phyloP scores from a whole-genome alignment of 1,140 invertebrate genomes.

The Thalassaphorura encarpata region DNA sequence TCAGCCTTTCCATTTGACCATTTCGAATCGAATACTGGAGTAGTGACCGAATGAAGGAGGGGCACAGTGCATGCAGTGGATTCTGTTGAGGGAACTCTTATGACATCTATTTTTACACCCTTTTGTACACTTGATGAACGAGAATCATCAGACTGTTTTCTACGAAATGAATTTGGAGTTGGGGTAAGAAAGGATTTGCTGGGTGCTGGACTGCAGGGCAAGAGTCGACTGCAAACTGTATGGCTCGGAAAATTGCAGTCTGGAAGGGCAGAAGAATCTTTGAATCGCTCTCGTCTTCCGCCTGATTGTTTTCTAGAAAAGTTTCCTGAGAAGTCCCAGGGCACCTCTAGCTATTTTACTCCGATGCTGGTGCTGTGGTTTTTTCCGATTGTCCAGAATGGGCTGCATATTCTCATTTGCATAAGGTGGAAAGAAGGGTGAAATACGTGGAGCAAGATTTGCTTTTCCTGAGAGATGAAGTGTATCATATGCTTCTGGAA shows the following conservation, averaged over 20 bases:
- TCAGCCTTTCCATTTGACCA: too few relatives aligned
- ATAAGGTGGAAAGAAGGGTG: slow-evolving; percentile 1
- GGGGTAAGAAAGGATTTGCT: slow-evolving; percentile 27
- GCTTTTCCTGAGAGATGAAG: slow-evolving; percentile 1
- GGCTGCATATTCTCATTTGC: not conserved
- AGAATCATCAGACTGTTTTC: slow-evolving; percentile 13
- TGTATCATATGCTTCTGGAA: slow-evolving; percentile 9
- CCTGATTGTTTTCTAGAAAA: slow-evolving; percentile 17
- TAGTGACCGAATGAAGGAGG: too few relatives aligned
- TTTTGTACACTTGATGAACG: slow-evolving; percentile 10
- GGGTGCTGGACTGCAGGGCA: too few relatives aligned
- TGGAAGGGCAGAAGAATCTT: too few relatives aligned
- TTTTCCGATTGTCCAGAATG: not conserved
- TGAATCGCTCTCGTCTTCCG: slow-evolving; percentile 7
- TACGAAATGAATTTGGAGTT: slow-evolving; percentile 28
- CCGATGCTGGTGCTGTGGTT: too few relatives aligned
- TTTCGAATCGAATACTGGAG: too few relatives aligned
- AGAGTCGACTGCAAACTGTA: too few relatives aligned
- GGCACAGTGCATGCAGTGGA: too few relatives aligned
- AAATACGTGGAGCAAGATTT: slow-evolving; percentile 5
- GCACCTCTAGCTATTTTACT: slow-evolving; percentile 19
- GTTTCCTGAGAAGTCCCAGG: slow-evolving; percentile 25
- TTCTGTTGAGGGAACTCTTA: slow-evolving; percentile 21
- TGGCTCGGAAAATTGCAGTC: too few relatives aligned
- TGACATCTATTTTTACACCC: slow-evolving; percentile 29